Conservation (phyloP, 2,888 invertebrate species). For the Drosophila melanosoma region DNA sequence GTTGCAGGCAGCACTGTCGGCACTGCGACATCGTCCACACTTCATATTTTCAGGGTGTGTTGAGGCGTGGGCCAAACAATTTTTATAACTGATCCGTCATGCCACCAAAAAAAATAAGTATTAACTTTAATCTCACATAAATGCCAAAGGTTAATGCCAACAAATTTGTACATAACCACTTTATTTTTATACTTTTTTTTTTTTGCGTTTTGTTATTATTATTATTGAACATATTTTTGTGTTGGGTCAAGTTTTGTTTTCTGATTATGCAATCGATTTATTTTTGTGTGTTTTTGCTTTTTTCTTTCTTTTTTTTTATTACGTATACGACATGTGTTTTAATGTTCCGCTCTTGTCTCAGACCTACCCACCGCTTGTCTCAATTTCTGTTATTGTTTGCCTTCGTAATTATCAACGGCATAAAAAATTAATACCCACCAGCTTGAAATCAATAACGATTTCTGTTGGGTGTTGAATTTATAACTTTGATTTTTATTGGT, state of each 20-base stretch:
- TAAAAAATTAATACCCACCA: conserved; percentile 54
- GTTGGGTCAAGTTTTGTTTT: conserved; percentile 52
- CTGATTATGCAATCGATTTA: conserved; percentile 52
- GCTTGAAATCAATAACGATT: conserved; percentile 58
- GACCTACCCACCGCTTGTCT: conserved; percentile 7
- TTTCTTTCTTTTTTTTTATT: conserved; percentile 33
- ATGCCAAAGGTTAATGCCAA: conserved; percentile 75
- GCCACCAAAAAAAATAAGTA: conserved; percentile 22
- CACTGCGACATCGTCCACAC: conserved; percentile 45
- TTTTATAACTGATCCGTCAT: conserved; percentile 59
- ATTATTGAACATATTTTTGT: conserved; percentile 38
- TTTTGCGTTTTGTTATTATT: conserved; percentile 36
- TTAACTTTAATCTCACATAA: conserved; percentile 39
- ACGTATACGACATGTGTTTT: conserved; percentile 33
- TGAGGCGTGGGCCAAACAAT: conserved; percentile 58
- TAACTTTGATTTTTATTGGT: conserved; percentile 60
- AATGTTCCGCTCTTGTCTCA: conserved; percentile 25
- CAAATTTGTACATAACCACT: conserved; percentile 51
- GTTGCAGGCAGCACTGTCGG: conserved; percentile 26
- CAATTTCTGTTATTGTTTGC: conserved; percentile 37
- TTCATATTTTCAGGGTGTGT: conserved; percentile 72
- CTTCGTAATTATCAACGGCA: conserved; percentile 63
- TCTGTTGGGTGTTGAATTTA: conserved; percentile 47
- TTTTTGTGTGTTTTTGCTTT: neutral
- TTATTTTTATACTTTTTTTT: conserved; percentile 25